A percentile compares a stretch with the other conserved stretches of the same genome.
Evolutionary conservation across 2,888 invertebrate genomes (phyloP).

Genomic region (Rhabditoides inermis): DNA sequence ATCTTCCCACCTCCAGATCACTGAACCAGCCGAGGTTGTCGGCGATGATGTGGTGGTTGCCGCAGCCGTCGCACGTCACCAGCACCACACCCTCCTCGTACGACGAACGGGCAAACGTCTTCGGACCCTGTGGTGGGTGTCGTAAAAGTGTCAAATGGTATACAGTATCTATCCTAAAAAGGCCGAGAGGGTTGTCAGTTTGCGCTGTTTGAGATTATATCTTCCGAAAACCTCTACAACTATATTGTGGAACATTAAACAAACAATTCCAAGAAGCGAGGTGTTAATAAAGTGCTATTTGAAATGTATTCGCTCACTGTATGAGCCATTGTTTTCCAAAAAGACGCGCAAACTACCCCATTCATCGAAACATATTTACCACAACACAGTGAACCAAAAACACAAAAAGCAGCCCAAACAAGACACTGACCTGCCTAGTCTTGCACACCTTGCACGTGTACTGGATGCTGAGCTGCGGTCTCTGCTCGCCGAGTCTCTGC

Average conservation of each 20-base stretch:
- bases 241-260: too few relatives aligned
- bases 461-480: slow-evolving; percentile 57
- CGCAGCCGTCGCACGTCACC: slow-evolving; percentile 76
- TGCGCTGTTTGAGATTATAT: too few relatives aligned
- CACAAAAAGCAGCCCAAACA: slow-evolving; percentile 1
- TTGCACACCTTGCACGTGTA: slow-evolving; percentile 85
- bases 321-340: too few relatives aligned
- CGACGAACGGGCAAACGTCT: slow-evolving; percentile 41
- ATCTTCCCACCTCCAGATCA: slow-evolving; percentile 57
- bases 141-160: neutral
- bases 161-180: neutral
- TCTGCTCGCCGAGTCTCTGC: slow-evolving; percentile 23
- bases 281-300: too few relatives aligned
- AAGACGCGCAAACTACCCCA: too few relatives aligned
- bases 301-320: too few relatives aligned
- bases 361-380: too few relatives aligned
- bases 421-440: slow-evolving; percentile 61
- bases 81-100: slow-evolving; percentile 69
- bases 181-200: too few relatives aligned
- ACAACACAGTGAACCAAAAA: too few relatives aligned
- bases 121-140: slow-evolving; percentile 51
- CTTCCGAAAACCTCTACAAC: too few relatives aligned
- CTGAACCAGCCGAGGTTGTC: slow-evolving; percentile 92
- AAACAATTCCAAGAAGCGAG: too few relatives aligned
- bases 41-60: slow-evolving; percentile 84